Percentiles rank a stretch among this genome's conserved stretches.
These are phyloP conservation scores for Chaunax sp. DNA, from an alignment of 2,797 vertebrate genomes.

Conservation along the genomic window DNA sequence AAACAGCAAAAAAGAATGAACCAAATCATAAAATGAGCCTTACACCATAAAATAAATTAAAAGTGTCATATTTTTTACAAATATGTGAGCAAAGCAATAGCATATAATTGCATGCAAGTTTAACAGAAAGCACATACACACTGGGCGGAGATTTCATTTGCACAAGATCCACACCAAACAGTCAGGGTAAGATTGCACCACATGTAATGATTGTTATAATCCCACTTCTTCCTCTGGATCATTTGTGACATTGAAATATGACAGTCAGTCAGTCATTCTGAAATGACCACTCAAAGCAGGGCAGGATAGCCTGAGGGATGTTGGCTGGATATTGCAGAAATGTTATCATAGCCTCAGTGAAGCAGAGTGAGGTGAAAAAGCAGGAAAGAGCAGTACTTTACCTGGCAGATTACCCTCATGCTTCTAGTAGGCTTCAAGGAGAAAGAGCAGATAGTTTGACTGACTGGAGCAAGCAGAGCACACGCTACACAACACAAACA, in stretches of 20 bases:
- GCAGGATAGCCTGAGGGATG: conserved; percentile 46
- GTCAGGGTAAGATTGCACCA: conserved; percentile 37
- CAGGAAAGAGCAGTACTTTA: conserved; percentile 91
- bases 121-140: conserved; percentile 63
- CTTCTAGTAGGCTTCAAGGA: conserved; percentile 99
- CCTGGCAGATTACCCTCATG: conserved; percentile 99
- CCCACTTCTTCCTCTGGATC: conserved; percentile 38
- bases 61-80: conserved; percentile 62
- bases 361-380: conserved; percentile 78
- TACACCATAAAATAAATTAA: conserved; percentile 37
- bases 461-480: conserved; percentile 87
- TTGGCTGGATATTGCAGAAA: conserved; percentile 78
- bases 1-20: conserved; percentile 7
- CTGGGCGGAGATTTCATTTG: conserved; percentile 78
- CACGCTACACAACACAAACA: conserved; percentile 69
- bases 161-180: conserved; percentile 77
- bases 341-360: conserved; percentile 79
- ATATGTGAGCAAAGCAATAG: conserved; percentile 63
- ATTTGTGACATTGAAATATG: conserved; percentile 35
- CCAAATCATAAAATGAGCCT: conserved; percentile 31
- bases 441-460: conserved; percentile 94
- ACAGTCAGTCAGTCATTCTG: conserved; percentile 45
- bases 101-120: conserved; percentile 62
- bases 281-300: conserved; percentile 64
- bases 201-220: conserved; percentile 42